Evolutionary conservation across 2,888 invertebrate species (phyloP).

Genomic region (Cantharis lateralis): DNA sequence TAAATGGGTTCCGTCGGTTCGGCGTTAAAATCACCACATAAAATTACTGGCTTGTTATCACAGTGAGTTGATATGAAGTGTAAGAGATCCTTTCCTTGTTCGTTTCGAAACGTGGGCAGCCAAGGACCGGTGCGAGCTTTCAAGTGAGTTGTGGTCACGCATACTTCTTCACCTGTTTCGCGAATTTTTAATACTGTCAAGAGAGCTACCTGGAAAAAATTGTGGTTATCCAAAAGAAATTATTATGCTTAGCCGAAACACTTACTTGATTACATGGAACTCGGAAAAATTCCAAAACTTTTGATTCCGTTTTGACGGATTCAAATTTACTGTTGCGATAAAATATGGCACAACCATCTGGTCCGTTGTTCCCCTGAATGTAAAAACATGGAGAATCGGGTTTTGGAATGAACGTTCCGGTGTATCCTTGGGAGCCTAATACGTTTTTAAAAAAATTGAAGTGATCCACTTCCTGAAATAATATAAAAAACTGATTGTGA

Average conservation of each 20-base stretch:
- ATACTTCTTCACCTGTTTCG: constrained; percentile 64
- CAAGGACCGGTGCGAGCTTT: constrained; percentile 73
- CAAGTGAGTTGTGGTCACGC: constrained; percentile 73
- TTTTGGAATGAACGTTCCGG: constrained; percentile 74
- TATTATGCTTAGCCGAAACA: not conserved
- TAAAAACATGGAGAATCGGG: constrained; percentile 79
- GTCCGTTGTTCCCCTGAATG: constrained; percentile 72
- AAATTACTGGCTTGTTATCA: constrained; percentile 62
- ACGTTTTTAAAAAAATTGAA: constrained; percentile 69
- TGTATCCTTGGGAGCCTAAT: constrained; percentile 67
- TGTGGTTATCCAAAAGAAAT: not conserved
- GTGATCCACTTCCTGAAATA: constrained; percentile 72
- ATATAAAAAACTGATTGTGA: not conserved
- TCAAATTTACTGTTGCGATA: constrained; percentile 68
- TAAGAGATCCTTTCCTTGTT: constrained; percentile 71
- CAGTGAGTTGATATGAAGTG: constrained; percentile 60
- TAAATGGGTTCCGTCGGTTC: constrained; percentile 74
- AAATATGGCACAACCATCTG: constrained; percentile 80
- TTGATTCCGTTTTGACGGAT: constrained; percentile 61
- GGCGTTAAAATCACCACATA: constrained; percentile 80
- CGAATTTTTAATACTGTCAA: constrained; percentile 60
- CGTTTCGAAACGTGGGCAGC: constrained; percentile 68
- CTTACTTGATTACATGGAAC: constrained; percentile 73
- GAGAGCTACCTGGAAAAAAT: constrained; percentile 62
- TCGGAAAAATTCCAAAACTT: constrained; percentile 72